phyloP scores from a whole-genome alignment of 2,797 vertebrate genomes.

The Melanitta fusca region DNA sequence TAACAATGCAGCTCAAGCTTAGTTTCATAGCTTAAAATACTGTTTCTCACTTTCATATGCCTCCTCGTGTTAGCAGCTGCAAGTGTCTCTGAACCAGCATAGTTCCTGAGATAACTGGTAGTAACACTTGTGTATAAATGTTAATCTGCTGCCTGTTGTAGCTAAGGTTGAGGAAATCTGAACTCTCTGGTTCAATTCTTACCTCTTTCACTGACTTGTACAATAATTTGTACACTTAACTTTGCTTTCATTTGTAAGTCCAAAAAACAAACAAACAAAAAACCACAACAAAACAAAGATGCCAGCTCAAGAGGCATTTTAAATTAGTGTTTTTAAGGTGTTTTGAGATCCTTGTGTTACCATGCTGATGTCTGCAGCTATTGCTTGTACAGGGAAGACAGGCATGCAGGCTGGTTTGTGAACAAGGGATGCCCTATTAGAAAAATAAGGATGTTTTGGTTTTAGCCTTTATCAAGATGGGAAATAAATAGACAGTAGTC shows the following conservation, averaged over 20 bases:
- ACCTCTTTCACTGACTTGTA: background rate
- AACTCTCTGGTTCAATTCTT: background rate
- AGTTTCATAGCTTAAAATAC: slow-evolving; percentile 10
- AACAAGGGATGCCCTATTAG: background rate
- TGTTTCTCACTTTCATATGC: background rate
- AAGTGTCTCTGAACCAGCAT: background rate
- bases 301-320: background rate
- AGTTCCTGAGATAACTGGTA: background rate
- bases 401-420: background rate
- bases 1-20: background rate
- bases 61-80: background rate
- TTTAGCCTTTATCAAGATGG: background rate
- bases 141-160: background rate
- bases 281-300: background rate
- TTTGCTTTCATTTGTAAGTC: background rate
- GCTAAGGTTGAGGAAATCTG: background rate
- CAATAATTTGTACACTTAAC: background rate
- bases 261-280: background rate
- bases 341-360: background rate
- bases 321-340: background rate
- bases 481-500: background rate
- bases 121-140: background rate
- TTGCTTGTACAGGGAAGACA: background rate
- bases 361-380: background rate
- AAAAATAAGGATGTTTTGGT: background rate